Percentiles rank a stretch among this genome's conserved stretches.
Conservation (phyloP, 2,113 vertebrate species). For the Tragelaphus strepsiceros region DNA sequence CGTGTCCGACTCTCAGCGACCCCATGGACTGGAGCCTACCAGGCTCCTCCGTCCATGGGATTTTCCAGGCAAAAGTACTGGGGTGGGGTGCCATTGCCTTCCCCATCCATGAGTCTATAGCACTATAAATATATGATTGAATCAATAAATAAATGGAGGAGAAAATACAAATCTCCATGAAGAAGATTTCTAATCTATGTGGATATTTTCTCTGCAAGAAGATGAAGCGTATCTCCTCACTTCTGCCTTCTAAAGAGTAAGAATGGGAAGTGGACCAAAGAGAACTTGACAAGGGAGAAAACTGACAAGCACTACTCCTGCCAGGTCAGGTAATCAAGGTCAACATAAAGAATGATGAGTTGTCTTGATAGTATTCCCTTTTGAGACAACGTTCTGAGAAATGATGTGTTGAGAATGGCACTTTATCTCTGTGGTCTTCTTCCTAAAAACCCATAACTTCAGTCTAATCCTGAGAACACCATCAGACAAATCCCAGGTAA, state of each 20-base stretch:
- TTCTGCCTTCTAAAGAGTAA: neutral
- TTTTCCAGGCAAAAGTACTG: too few species aligned
- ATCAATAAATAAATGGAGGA: neutral
- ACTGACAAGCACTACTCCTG: neutral
- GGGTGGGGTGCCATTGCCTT: too few species aligned
- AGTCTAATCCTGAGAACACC: neutral
- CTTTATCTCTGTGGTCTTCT: neutral
- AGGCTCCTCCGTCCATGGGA: too few species aligned
- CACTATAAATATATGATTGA: neutral
- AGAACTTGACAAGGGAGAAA: neutral
- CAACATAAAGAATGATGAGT: neutral
- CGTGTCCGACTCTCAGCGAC: too few species aligned
- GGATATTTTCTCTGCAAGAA: neutral
- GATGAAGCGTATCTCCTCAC: neutral
- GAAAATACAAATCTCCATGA: neutral
- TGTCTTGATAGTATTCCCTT: too few species aligned
- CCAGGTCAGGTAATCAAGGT: neutral
- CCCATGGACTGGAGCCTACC: too few species aligned
- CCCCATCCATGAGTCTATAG: neutral
- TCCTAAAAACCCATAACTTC: neutral
- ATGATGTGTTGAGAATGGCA: neutral
- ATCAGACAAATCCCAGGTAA: neutral
- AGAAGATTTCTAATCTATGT: neutral
- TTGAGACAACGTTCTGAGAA: neutral
- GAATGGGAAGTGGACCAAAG: neutral